These are phyloP conservation scores for Rhamnusium bicolor DNA, from an alignment of 2,888 invertebrate genomes.

Conservation along the genomic window DNA sequence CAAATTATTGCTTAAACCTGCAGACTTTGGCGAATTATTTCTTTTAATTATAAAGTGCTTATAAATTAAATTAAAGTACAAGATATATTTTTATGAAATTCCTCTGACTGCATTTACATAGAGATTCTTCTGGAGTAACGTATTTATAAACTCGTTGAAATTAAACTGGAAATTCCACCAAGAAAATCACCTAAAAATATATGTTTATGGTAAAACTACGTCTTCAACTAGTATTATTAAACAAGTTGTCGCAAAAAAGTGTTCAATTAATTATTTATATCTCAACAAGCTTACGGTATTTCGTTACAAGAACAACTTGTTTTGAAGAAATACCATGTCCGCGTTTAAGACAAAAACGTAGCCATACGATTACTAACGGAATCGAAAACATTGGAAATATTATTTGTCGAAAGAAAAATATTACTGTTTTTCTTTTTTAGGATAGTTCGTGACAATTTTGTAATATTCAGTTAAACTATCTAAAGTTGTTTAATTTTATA, in stretches of 20 bases:
- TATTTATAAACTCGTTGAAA: background rate
- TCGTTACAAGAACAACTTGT: background rate
- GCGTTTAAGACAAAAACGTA: background rate
- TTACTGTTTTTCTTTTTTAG: background rate
- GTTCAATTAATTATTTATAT: constrained; percentile 11
- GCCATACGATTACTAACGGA: background rate
- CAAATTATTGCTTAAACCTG: no score
- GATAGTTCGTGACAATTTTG: background rate
- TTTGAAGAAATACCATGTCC: background rate
- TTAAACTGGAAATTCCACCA: background rate
- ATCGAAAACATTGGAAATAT: background rate
- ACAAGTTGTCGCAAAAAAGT: background rate
- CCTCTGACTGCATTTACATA: no score
- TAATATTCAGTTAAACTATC: background rate
- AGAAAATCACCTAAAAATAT: background rate
- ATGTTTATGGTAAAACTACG: background rate
- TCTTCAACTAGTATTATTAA: background rate
- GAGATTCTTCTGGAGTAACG: no score
- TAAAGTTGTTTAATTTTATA: background rate
- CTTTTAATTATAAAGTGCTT: no score
- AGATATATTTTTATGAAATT: no score
- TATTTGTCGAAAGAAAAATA: background rate
- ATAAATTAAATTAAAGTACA: no score
- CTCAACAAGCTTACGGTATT: constrained; percentile 6
- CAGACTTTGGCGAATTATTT: no score